These are phyloP conservation scores for Cephus cinctus DNA, from an alignment of 1,140 invertebrate species.

Conservation along the genomic window DNA sequence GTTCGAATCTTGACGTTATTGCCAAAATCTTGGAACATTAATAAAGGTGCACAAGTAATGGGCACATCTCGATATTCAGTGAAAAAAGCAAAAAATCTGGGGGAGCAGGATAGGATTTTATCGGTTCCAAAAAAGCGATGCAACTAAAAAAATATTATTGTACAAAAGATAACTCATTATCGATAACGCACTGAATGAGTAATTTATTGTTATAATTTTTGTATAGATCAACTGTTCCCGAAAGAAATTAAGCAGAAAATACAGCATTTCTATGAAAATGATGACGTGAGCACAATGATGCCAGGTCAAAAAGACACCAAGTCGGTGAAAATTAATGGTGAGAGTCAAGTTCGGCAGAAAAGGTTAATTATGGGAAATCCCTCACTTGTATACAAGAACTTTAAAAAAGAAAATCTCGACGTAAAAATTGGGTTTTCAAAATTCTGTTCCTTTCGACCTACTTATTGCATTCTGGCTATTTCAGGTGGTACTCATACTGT, in stretches of 20 bases:
- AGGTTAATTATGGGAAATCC: slow-evolving; percentile 8
- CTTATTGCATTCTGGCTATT: slow-evolving; percentile 7
- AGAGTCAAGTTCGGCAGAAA: not conserved
- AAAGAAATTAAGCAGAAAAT: not conserved
- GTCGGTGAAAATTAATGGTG: slow-evolving; percentile 1
- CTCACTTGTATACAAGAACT: not conserved
- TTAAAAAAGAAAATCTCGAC: slow-evolving; percentile 5
- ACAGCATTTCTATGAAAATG: not conserved
- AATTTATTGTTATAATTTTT: not conserved
- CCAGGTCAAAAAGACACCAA: slow-evolving; percentile 2
- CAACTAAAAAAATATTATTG: not conserved
- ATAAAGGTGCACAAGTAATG: slow-evolving; percentile 1
- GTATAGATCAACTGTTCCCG: not conserved
- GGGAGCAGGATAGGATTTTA: not conserved
- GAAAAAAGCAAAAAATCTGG: not conserved
- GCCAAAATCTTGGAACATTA: slow-evolving; percentile 1
- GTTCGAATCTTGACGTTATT: slow-evolving; percentile 2
- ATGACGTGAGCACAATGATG: not conserved
- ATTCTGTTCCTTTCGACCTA: slow-evolving; percentile 8
- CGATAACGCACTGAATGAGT: too few relatives aligned
- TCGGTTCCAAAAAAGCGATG: slow-evolving; percentile 1
- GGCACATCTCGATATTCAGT: not conserved
- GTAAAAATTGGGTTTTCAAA: slow-evolving; percentile 4
- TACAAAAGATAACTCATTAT: not conserved
- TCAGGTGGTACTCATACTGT: slow-evolving; percentile 4